phyloP scores from a whole-genome alignment of 2,888 invertebrate genomes.

The Eumerus sabulonum region DNA sequence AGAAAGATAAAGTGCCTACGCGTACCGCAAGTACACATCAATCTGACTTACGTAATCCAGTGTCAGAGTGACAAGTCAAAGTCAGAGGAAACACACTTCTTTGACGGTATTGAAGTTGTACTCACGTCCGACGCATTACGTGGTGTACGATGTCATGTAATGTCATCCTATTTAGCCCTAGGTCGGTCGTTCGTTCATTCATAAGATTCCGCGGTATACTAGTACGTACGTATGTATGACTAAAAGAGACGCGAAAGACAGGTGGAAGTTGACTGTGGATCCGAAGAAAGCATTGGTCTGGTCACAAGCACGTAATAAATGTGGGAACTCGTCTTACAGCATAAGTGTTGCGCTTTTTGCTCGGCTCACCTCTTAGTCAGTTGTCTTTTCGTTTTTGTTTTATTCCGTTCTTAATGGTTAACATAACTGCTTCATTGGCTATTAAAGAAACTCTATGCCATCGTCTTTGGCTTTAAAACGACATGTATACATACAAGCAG shows the following conservation, averaged over 20 bases:
- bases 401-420: too few relatives aligned
- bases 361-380: constrained; percentile 15
- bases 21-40: constrained; percentile 8
- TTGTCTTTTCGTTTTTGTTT: constrained; percentile 15
- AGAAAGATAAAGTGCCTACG: constrained; percentile 11
- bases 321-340: constrained; percentile 20
- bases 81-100: too few relatives aligned
- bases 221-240: neutral
- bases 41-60: constrained; percentile 31
- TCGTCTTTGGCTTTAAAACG: too few relatives aligned
- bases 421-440: too few relatives aligned
- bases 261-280: neutral
- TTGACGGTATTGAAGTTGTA: neutral
- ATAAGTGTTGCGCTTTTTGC: constrained; percentile 47
- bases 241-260: neutral
- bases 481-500: too few relatives aligned
- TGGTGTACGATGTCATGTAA: constrained; percentile 55
- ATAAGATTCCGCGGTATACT: constrained; percentile 28
- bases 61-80: too few relatives aligned
- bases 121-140: constrained; percentile 56
- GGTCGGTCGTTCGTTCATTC: constrained; percentile 68
- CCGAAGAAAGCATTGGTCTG: constrained; percentile 35
- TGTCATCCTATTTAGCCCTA: constrained; percentile 62
- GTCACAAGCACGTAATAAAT: constrained; percentile 33
- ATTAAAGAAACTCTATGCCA: too few relatives aligned